A percentile compares a stretch with the other conserved stretches of the same genome.
Conservation (phyloP, 2,797 vertebrate genomes). For the Eulemur rubriventer region DNA sequence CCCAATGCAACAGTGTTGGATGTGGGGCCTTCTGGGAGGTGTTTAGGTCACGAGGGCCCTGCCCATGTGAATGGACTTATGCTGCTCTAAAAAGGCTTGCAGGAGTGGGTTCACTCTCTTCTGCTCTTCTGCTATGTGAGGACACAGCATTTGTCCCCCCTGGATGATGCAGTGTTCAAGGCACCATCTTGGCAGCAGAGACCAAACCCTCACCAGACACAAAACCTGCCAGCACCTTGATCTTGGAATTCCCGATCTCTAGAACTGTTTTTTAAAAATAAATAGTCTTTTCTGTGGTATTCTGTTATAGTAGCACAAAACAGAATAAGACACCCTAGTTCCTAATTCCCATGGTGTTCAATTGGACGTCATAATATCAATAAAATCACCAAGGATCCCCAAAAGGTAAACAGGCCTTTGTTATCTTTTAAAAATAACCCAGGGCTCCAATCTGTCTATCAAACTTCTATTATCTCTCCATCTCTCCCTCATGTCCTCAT, state of each 20-base stretch:
- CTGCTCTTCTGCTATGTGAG: background rate
- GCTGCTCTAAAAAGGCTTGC: background rate
- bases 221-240: background rate
- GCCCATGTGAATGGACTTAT: background rate
- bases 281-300: background rate
- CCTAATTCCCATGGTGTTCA: background rate
- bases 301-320: background rate
- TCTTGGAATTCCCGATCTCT: background rate
- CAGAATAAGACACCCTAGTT: background rate
- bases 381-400: background rate
- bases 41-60: too few relatives aligned
- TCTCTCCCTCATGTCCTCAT: background rate
- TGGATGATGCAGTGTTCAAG: background rate
- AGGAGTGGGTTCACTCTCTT: background rate
- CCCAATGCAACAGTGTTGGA: background rate
- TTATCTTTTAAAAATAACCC: background rate
- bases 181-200: background rate
- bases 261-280: background rate
- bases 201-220: background rate
- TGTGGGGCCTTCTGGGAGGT: background rate
- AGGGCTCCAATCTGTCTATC: background rate
- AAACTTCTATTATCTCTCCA: background rate
- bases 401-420: background rate
- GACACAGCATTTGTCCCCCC: background rate
- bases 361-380: background rate